A percentile compares a stretch with the other conserved stretches of the same genome.
phyloP scores from a whole-genome alignment of 2,888 invertebrate genomes.

The Spisula subtruncata region DNA sequence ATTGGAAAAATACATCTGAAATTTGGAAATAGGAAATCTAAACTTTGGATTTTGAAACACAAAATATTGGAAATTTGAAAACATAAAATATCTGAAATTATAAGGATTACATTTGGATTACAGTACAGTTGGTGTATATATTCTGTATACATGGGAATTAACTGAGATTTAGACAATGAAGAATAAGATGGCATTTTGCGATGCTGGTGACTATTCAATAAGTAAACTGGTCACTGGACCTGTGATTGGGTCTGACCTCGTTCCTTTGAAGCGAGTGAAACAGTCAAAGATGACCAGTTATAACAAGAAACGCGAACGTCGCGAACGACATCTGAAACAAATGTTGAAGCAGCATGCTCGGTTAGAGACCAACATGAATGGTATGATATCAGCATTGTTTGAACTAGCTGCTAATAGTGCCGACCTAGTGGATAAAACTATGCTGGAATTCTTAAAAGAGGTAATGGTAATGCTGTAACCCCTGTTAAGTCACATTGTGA shows the following conservation, averaged over 20 bases:
- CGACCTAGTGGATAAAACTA: constrained; percentile 61
- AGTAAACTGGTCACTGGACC: constrained; percentile 34
- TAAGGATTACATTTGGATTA: neutral
- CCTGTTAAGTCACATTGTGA: neutral
- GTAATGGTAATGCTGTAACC: constrained; percentile 40
- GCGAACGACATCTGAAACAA: constrained; percentile 58
- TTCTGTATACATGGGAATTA: neutral
- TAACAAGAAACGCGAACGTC: constrained; percentile 59
- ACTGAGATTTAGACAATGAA: constrained; percentile 25
- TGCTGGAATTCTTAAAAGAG: constrained; percentile 65
- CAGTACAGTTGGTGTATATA: neutral
- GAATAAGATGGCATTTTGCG: constrained; percentile 37
- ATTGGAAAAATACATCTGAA: no score
- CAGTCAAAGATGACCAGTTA: constrained; percentile 60
- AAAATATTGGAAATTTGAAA: no score
- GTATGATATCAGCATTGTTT: constrained; percentile 62
- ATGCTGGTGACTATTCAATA: constrained; percentile 20
- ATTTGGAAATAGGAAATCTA: no score
- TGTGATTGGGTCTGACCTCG: constrained; percentile 51
- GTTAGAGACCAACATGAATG: constrained; percentile 38
- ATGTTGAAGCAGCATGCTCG: constrained; percentile 59
- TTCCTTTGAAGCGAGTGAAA: constrained; percentile 51
- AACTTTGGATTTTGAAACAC: no score
- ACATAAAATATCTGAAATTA: neutral
- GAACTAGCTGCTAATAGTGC: constrained; percentile 59